Percentiles rank a stretch among this genome's conserved stretches.
Evolutionary conservation across 2,797 vertebrate species (phyloP).

Genomic region (Cryptoblepharus egeriae): DNA sequence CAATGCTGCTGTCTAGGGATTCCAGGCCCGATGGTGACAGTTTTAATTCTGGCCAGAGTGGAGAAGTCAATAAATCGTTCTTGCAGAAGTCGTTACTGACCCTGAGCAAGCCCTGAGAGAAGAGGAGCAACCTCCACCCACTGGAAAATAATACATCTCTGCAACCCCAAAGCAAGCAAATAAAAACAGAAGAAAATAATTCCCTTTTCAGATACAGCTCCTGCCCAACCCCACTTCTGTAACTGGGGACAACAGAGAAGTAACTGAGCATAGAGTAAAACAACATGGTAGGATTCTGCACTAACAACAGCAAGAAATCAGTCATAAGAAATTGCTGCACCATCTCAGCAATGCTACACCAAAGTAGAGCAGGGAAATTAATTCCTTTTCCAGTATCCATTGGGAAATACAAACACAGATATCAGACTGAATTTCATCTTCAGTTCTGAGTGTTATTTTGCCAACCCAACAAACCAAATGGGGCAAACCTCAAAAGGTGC

Average conservation of each 20-base stretch:
- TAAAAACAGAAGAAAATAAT: not conserved
- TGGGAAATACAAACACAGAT: not conserved
- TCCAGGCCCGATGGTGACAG: constrained; percentile 65
- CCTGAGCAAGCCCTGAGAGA: constrained; percentile 62
- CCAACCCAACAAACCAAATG: not conserved
- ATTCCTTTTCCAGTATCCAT: not conserved
- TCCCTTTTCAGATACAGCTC: constrained; percentile 3
- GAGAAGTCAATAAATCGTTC: constrained; percentile 76
- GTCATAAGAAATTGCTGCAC: not conserved
- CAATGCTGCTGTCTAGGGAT: constrained; percentile 63
- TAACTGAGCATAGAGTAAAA: not conserved
- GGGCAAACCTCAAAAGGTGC: not conserved
- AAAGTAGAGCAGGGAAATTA: not conserved
- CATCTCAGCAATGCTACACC: not conserved
- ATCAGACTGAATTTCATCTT: not conserved
- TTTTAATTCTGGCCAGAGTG: constrained; percentile 70
- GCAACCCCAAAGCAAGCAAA: constrained; percentile 31
- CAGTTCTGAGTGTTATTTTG: not conserved
- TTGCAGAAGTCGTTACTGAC: constrained; percentile 65
- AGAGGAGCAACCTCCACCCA: constrained; percentile 56
- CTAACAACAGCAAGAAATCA: not conserved
- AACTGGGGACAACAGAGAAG: not conserved
- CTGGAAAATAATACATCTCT: constrained; percentile 49
- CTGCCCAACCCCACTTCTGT: not conserved
- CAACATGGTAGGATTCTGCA: not conserved